Conservation (phyloP, 2,888 invertebrate genomes). For the Lochmaea crataegi region DNA sequence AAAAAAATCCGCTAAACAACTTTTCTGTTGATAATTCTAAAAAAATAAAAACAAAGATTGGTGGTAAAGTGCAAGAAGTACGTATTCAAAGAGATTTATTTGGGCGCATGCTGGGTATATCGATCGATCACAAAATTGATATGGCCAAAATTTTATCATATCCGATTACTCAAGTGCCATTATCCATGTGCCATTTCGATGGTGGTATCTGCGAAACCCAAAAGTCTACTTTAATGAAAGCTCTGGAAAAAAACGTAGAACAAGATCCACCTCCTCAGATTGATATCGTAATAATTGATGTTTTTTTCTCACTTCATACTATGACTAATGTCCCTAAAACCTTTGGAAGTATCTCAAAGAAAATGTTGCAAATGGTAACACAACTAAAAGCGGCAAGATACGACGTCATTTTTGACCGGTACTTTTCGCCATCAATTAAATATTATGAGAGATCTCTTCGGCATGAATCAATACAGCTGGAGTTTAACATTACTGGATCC, state of each 20-base stretch:
- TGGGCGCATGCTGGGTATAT: constrained; percentile 34
- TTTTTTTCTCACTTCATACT: constrained; percentile 48
- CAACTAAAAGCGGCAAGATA: constrained; percentile 50
- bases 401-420: constrained; percentile 45
- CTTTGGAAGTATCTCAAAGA: too few relatives aligned
- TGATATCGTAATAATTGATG: constrained; percentile 49
- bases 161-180: constrained; percentile 53
- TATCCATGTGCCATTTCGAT: constrained; percentile 46
- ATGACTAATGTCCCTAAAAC: too few relatives aligned
- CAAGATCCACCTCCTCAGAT: constrained; percentile 36
- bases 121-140: constrained; percentile 39
- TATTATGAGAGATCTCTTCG: too few relatives aligned
- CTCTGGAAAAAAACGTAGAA: constrained; percentile 41
- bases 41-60: constrained; percentile 44
- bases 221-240: constrained; percentile 49
- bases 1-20: constrained; percentile 47
- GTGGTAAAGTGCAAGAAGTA: constrained; percentile 47
- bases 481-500: constrained; percentile 33
- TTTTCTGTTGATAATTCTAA: constrained; percentile 44
- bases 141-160: constrained; percentile 50
- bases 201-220: constrained; percentile 43
- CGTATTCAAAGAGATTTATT: constrained; percentile 22
- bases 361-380: too few relatives aligned
- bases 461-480: constrained; percentile 35
- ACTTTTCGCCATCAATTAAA: background rate